phyloP scores from a whole-genome alignment of 2,113 vertebrate genomes.

The Gadus macrocephalus region DNA sequence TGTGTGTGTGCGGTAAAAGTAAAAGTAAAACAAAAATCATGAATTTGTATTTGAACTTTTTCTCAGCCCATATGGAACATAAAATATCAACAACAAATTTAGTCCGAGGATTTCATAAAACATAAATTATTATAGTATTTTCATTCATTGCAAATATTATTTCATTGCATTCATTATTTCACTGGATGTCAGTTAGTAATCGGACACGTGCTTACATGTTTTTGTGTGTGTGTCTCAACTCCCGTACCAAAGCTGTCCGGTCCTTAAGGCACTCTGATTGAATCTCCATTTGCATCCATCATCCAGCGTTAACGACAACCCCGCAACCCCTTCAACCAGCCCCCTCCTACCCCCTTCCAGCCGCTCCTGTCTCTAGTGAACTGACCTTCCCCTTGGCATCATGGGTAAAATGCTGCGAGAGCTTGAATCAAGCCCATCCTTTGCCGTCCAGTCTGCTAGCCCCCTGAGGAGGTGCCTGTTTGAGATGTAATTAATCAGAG shows the following conservation, averaged over 20 bases:
- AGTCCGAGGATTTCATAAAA: no score
- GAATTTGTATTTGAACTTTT: no score
- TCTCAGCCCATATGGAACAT: no score
- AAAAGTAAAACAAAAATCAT: no score
- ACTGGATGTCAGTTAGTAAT: no score
- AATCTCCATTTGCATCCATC: constrained; percentile 51
- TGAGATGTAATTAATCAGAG: constrained; percentile 64
- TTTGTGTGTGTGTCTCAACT: constrained; percentile 22
- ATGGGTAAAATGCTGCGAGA: constrained; percentile 51
- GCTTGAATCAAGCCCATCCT: constrained; percentile 58
- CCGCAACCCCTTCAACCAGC: neutral
- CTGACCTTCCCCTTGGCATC: constrained; percentile 58
- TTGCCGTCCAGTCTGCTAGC: constrained; percentile 29
- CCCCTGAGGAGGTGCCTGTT: constrained; percentile 41
- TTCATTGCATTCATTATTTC: no score
- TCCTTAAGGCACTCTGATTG: constrained; percentile 36
- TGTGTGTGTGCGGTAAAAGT: no score
- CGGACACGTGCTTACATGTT: no score
- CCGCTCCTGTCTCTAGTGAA: constrained; percentile 19
- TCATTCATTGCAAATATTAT: no score
- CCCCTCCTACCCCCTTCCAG: constrained; percentile 9
- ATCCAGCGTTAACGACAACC: constrained; percentile 33
- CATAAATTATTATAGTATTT: no score
- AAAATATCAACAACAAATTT: no score
- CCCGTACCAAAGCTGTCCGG: constrained; percentile 22